A percentile compares a stretch with the other conserved stretches of the same genome.
phyloP scores from a whole-genome alignment of 1,140 invertebrate genomes.

The Philaenus spumarius region DNA sequence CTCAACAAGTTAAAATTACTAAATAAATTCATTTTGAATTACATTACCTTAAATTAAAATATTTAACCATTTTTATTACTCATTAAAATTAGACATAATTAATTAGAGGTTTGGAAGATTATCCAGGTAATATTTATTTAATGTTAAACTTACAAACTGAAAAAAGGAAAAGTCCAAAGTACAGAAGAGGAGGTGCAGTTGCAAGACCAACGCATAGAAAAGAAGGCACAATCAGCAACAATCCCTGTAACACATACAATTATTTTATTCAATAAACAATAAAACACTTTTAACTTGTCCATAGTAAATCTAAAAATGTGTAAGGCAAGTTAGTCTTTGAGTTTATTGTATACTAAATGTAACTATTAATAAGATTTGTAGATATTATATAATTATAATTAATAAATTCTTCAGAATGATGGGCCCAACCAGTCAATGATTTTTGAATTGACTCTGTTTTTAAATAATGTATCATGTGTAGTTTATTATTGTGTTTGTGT shows the following conservation, averaged over 20 bases:
- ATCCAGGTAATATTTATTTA: conserved; percentile 3
- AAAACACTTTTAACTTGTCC: neutral
- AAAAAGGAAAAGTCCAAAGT: conserved; percentile 79
- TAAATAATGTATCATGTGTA: no score
- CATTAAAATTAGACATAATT: neutral
- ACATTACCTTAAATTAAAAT: neutral
- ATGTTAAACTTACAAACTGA: conserved; percentile 70
- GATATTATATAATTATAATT: no score
- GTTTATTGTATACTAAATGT: neutral
- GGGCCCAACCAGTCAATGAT: no score
- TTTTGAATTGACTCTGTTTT: no score
- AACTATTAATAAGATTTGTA: neutral
- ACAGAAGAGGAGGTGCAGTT: conserved; percentile 52
- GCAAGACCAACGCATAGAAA: conserved; percentile 81
- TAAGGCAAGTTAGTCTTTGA: neutral
- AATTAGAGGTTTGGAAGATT: neutral
- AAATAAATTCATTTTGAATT: conserved; percentile 9
- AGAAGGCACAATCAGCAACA: conserved; percentile 81
- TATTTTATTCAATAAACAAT: neutral
- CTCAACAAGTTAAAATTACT: no score
- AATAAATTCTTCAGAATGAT: no score
- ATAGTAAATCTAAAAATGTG: neutral
- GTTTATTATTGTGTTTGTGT: no score
- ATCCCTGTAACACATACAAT: conserved; percentile 50
- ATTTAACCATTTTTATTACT: neutral